Evolutionary conservation across 2,888 invertebrate species (phyloP), one percentile per base, ranked within the genome.

Genomic region (Elegia similella): DNA sequence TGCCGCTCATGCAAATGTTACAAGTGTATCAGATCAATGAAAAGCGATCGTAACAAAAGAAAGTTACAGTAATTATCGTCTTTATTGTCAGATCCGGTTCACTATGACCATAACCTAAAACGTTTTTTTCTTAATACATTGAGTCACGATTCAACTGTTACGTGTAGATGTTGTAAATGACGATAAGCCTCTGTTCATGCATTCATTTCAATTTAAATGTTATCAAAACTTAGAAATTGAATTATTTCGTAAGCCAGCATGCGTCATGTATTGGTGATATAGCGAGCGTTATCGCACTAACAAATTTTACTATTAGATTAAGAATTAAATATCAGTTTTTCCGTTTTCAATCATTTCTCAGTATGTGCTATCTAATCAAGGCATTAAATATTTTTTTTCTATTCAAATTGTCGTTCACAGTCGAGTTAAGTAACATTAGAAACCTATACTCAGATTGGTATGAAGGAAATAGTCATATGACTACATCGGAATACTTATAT

Each of bases 161-260:
- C 16, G 50, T 50, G 12, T 30, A 50, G 16, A 12, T 50, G 50
- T 50, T 50, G 34, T 34, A 38, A 50, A 17, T 17, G 6, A 34
- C 50, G 50, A 50, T 50, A 50, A 50, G 23, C 17, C 34, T 10
- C 50, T 34, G 32, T 50, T 34, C 17, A 17, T 34, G 50, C 32
- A 34, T 50, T 38, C 10, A 16, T 50, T 50, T 50, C 34, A 50
- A 50, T 50, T 50, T 34, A 50, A 15, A 50, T 50, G 12, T 16
- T 50, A 34, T 50, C 50, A 50, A 17, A 50, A 38, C 32, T 16
- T 67, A 66, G 67, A 65, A 65, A 64, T 66, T 38, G 10, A 32
- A 34, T 34, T 50, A 17, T 50, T 50, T 50, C 50, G 17, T 34
- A 17, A 50, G 32, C 7, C 15, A 32, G n/a, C 44, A 23, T 8